A percentile compares a stretch with the other conserved stretches of the same genome.
Evolutionary conservation across 1,140 invertebrate genomes (phyloP).

Genomic region (Carcinoscorpius rotundicauda): DNA sequence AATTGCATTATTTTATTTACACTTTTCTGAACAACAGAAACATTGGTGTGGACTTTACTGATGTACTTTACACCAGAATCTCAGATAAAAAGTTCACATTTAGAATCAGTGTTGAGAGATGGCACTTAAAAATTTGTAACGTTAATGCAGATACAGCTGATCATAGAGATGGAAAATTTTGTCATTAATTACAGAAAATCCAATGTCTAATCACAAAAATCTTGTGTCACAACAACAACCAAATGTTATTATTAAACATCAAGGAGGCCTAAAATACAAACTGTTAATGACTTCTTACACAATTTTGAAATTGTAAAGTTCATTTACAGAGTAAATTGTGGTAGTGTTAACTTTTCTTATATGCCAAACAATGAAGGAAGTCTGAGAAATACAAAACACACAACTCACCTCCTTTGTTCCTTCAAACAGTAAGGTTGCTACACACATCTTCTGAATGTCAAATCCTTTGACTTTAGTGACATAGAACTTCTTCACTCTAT

Average conservation of each 20-base stretch:
- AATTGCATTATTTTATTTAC: too few species aligned
- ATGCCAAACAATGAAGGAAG: neutral
- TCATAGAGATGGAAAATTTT: too few species aligned
- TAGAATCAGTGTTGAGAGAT: too few species aligned
- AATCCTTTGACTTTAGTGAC: conserved; percentile 84
- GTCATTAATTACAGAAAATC: too few species aligned
- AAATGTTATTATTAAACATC: neutral
- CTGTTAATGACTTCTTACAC: neutral
- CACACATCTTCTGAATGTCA: conserved; percentile 64
- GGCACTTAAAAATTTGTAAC: too few species aligned
- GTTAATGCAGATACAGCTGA: too few species aligned
- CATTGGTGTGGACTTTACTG: too few species aligned
- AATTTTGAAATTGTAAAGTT: neutral
- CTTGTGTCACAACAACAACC: neutral
- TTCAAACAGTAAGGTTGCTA: conserved; percentile 89
- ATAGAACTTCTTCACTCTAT: conserved; percentile 76
- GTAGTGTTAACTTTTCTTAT: neutral
- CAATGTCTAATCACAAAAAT: neutral
- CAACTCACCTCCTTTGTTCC: conserved; percentile 41
- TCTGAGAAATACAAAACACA: neutral
- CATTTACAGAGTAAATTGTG: too few species aligned
- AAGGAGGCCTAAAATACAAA: neutral
- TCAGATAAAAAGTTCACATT: too few species aligned
- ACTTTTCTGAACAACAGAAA: too few species aligned
- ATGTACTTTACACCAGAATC: too few species aligned